Evolutionary conservation across 2,888 invertebrate species (phyloP), one percentile per base, ranked within the genome.

Genomic region (Bhutanitis thaidina): DNA sequence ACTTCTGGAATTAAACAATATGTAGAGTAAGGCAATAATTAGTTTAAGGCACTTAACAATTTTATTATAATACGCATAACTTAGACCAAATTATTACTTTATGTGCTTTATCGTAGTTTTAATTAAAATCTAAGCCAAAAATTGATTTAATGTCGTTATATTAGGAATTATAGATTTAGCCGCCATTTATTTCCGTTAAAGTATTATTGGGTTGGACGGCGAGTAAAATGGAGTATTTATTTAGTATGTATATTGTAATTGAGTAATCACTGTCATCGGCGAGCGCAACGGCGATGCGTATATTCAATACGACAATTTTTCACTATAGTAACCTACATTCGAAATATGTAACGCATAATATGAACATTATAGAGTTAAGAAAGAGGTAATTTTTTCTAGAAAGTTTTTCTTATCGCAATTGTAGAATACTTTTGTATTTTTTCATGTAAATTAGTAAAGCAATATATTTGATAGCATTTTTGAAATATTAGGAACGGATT

Each of bases 101-200:
- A 83, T 76, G 77, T 87, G 87, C 88, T 89, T 89, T 88, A 85
- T 84, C 64, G 69, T 89, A 89, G 87, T 70, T 78, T 61, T 87
- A 89, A 83, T 88, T 88, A 86, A 78, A 86, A 81, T 84, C 77
- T 89, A 89, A 88, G 89, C 89, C 89, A 89, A 89, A 89, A 86
- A 89, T 89, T 88, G 87, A 84, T 83, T 87, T 83, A 78, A 85
- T 80, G 73, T 80, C 72, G 76, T 81, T 82, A 80, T 62, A 64
- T 63, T 85, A 82, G 77, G 35, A 34, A 25, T 71, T 73, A 78
- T 82, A 80, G 74, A 69, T 67, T 58, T 70, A 74, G 79, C 69
- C 68, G 73, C 72, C 69, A 75, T 80, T 77, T 80, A 74, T 79
- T 77, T 80, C 81, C 81, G 77, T 76, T 74, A 74, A 85, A 88